Percentiles rank a stretch among this genome's conserved stretches.
These are phyloP conservation scores for Vanessa cardui DNA, from an alignment of 2,888 invertebrate genomes.

Conservation along the genomic window DNA sequence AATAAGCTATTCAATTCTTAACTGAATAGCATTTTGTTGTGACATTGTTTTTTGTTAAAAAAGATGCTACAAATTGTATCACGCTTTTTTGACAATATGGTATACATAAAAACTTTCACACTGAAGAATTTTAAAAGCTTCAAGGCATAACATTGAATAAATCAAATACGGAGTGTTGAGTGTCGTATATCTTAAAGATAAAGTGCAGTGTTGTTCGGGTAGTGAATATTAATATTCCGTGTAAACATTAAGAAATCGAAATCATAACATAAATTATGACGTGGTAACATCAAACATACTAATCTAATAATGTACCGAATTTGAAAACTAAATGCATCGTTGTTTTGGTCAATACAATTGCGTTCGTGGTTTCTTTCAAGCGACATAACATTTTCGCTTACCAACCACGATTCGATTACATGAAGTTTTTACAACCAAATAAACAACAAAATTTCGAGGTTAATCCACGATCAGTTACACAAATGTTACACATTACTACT, in stretches of 20 bases:
- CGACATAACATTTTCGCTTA: conserved; percentile 56
- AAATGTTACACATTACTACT: conserved; percentile 49
- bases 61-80: background rate
- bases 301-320: conserved; percentile 20
- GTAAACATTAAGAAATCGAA: conserved; percentile 8
- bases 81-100: conserved; percentile 10
- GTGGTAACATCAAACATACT: conserved; percentile 13
- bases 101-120: background rate
- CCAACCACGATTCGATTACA: conserved; percentile 40
- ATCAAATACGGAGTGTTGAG: background rate
- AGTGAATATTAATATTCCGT: background rate
- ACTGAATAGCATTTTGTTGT: background rate
- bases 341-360: conserved; percentile 37
- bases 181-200: background rate
- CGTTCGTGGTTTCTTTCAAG: conserved; percentile 39
- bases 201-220: background rate
- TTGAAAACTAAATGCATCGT: conserved; percentile 31
- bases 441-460: conserved; percentile 55
- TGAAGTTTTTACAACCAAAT: conserved; percentile 36
- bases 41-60: background rate
- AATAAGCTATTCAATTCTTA: too few species aligned
- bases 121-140: background rate
- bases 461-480: conserved; percentile 50
- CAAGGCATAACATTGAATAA: background rate
- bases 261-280: conserved; percentile 23